Base-by-base conservation (phyloP, 2,888 invertebrate species). In the Pantelozetes paolii region DNA sequence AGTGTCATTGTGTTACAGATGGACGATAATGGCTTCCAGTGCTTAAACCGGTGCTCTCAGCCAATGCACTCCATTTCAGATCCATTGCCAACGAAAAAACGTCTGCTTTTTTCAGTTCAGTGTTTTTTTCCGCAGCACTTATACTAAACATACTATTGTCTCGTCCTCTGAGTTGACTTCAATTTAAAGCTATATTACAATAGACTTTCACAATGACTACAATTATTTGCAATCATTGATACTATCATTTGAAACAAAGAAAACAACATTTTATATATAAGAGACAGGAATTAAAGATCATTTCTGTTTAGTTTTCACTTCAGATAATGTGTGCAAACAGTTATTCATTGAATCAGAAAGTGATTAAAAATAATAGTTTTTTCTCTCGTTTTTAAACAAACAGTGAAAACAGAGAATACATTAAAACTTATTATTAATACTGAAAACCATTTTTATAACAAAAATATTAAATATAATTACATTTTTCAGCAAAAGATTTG, bases 1-100 rank as follows among this genome's bases (percentile, higher is more conserved):
- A 45, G 42, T 69, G 69, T 69, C 42, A 69, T 69, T 69, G 69
- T 62, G 62, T 69, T 69, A 69, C 69, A 69, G 69, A 45, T 69
- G 69, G 69, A 69, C 69, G 69, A 69, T 69, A 69, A 69, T 69
- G 45, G 42, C 42, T 45, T 69, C 23, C 42, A 59, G 30, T 28
- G 26, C 54, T 54, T 11, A 11, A 3, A 32, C 36, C 57, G 5
- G 57, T 20, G 28, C 13, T 1, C 20, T 13, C 54, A 54, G 57
- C 13, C 57, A 57, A 57, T 57, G 57, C 28, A 57, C 30, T 28
- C 13, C 28, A 26, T 2, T 23, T 54, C 23, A 54, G 36, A 54
- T 23, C 54, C 28, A 30, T 18, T 57, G 57, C 1, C 28, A 28
- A 30, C 28, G 23, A 23, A 26, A 57, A 57, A 57, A 57, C 28